Base-by-base conservation (phyloP, 2,113 vertebrate genomes). In the Trematomus loennbergii region DNA sequence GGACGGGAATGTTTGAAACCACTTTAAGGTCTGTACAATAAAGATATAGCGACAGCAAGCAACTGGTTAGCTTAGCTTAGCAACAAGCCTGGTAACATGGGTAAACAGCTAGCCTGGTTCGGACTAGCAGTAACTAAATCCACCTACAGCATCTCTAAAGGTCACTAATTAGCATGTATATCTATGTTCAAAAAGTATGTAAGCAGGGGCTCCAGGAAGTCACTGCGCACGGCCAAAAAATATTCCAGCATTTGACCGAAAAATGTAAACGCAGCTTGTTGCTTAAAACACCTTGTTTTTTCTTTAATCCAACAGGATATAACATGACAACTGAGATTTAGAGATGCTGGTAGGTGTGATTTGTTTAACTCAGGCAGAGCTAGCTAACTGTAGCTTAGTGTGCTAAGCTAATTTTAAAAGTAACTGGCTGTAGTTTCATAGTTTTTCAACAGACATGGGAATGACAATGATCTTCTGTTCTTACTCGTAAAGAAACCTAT, bases 31-130 rank as follows among this genome's bases (percentile, higher is more conserved):
- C 29, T 13, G 8, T 43, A 11, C 1, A 3, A 4, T 64, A 33
- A 33, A 25, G 10, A 4, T 75, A 2, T 70, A 55, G 67, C 46
- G 22, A 60, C 5, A 54, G 45, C 12, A 2, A 12, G 57, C n/a
- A 9, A 17, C 25, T 5, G 5, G 9, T 63, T 58, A 63, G 46
- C 52, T 64, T 79, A 76, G 61, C 50, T 54, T 64, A 70, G 52
- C 64, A 25, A 15, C 13, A 69, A 48, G 15, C 33, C 48, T 33
- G 22, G 36, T 7, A 40, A 20, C 29, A 73, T 9, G 6, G 7
- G 45, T n/a, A 52, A 59, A 18, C 9, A 10, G 20, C 48, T 46
- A 11, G 16, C 29, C 16, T 52, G 33, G 11, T 25, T 46, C 17
- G 45, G 58, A 20, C 12, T 25, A 61, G 36, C 36, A 8, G 53